Base-by-base conservation (phyloP, 2,797 vertebrate species). In the Poecilia gillii region DNA sequence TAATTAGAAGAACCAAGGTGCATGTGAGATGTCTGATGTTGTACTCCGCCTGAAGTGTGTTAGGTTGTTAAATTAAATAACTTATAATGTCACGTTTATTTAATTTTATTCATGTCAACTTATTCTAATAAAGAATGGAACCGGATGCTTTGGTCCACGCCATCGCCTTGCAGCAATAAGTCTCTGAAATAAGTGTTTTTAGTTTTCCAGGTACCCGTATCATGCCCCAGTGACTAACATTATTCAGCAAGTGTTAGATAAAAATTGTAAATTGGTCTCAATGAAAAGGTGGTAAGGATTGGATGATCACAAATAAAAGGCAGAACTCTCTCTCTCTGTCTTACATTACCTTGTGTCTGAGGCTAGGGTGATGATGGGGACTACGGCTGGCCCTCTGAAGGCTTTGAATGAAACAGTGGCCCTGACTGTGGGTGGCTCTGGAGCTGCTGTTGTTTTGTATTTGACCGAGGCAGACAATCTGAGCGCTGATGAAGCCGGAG, bases 261-360 rank as follows among this genome's bases (percentile, higher is more conserved):
- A 45, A 70, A 43, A 71, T 14, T 28, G 5, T 28, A n/a, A 28
- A 45, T 28, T 45, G 33, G 14, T 41, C 11, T 70, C 8, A 70
- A 14, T 45, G 6, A 71, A 70, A 14, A 45, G 33, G 33, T 72
- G 73, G 74, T 47, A 45, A 59, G 83, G 78, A 88, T 90, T 81
- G 84, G 80, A 78, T 85, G 84, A 83, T 76, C 73, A 72, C 87
- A 85, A 89, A 90, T 83, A 88, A 90, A 72, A 81, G 79, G 25
- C 75, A 57, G 76, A 82, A 73, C 81, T 68, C 83, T 85, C 49
- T 81, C 43, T 81, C 43, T 81, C 68, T 72, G 70, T 87, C 78
- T 82, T 82, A 81, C 76, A 78, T 90, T 93, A 94, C 94, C 93
- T 94, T 74, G 83, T 85, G 79, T 93, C 88, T 81, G 90, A 80